Evolutionary conservation across 2,113 vertebrate species (phyloP).

Genomic region (Thymallus thymallus): DNA sequence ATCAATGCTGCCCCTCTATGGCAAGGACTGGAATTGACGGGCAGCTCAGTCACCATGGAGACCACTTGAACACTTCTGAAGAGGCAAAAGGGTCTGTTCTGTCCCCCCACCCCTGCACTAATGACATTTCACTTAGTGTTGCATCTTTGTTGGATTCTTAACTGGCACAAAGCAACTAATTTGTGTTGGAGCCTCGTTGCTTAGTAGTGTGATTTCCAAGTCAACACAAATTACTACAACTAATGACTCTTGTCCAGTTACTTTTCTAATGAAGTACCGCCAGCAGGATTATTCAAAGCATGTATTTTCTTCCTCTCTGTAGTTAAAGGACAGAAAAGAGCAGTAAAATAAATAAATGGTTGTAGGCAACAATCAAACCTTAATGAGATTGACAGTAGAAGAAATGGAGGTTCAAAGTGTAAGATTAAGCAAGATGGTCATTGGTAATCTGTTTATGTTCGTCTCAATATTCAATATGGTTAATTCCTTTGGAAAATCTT

Average conservation of each 20-base stretch:
- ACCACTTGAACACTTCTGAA: constrained; percentile 63
- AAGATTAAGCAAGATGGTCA: too few species aligned
- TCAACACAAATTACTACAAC: constrained; percentile 21
- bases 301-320: neutral
- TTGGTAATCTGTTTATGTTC: too few species aligned
- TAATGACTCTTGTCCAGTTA: constrained; percentile 47
- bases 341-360: too few species aligned
- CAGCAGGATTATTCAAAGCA: neutral
- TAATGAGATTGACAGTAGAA: too few species aligned
- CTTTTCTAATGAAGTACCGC: neutral
- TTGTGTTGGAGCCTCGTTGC: constrained; percentile 56
- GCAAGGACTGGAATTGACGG: constrained; percentile 30
- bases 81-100: constrained; percentile 59
- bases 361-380: too few species aligned
- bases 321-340: too few species aligned
- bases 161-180: constrained; percentile 68
- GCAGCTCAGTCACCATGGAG: constrained; percentile 59
- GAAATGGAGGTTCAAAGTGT: too few species aligned
- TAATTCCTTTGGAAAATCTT: too few species aligned
- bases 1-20: constrained; percentile 38
- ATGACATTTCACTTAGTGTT: constrained; percentile 68
- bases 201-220: neutral
- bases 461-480: too few species aligned
- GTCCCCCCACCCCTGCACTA: constrained; percentile 65
- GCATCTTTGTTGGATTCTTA: constrained; percentile 66